Evolutionary conservation across 2,113 vertebrate genomes (phyloP), one percentile per base, ranked within the genome.

Genomic region (Oreochromis spilurus): DNA sequence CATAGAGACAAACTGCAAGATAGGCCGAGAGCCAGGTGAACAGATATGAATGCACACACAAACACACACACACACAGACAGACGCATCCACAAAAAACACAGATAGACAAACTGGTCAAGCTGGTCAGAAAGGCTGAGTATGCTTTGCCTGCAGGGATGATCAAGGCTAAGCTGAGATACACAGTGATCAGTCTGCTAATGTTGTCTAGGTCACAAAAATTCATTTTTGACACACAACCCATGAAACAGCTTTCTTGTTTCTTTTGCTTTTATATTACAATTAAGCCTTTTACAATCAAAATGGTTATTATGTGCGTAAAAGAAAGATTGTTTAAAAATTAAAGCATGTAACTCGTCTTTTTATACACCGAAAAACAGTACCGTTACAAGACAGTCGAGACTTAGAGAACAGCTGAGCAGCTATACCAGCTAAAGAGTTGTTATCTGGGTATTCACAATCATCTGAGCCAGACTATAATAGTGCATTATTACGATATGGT

Each of bases 1-100:
- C 93, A 91, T 89, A 87, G 81, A 92, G 87, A 90, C 88, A 88
- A 93, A 93, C 89, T 86, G 88, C 10, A 43, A 88, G 82, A 43
- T 38, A 78, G 90, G 83, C 79, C 43, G 58, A 40, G 65, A 83
- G 79, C 86, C 80, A 92, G 82, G 89, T 86, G 62, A 88, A 77
- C 84, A 50, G 85, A 88, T 85, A 88, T 48, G 45, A 67, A 84
- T 82, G 40, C 50, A 70, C 21, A 82, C 12, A 2, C 81, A 81
- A 12, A 11, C 81, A 19, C 11, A 38, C 34, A 29, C 26, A 80
- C 4, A 55, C 13, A 58, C 16, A 60, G 9, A 19, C 5, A 60
- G 9, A 24, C 0, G 3, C 70, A 81, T 29, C 67, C 11, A 88
- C 24, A 58, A 31, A 45, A 88, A 29, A 81, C 17, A 34, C 17